Percentiles rank a stretch among this genome's conserved stretches.
phyloP scores from a whole-genome alignment of 2,113 vertebrate genomes.

The Xenopus laevis region DNA sequence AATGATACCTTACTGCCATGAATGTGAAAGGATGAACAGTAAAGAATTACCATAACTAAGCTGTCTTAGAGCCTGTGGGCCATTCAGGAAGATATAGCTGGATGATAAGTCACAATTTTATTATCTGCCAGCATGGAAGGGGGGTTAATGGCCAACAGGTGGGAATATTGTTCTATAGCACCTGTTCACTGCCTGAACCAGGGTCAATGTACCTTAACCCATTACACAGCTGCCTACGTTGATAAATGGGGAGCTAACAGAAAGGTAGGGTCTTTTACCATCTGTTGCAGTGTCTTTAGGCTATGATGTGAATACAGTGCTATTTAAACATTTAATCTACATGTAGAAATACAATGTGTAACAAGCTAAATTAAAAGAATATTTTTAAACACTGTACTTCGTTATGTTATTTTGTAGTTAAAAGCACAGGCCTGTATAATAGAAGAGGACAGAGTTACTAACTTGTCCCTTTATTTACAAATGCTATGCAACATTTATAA shows the following conservation, averaged over 20 bases:
- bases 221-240: not conserved
- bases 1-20: not conserved
- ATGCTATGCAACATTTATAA: too few species aligned
- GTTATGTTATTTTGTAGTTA: too few species aligned
- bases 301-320: too few species aligned
- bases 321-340: too few species aligned
- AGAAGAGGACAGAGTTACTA: too few species aligned
- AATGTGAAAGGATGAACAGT: not conserved
- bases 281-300: not conserved
- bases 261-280: not conserved
- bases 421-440: too few species aligned
- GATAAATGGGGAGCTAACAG: not conserved
- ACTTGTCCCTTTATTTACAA: too few species aligned
- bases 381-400: too few species aligned
- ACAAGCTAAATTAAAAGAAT: too few species aligned
- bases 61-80: not conserved
- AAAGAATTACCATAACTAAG: not conserved
- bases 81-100: not conserved
- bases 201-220: conserved; percentile 1
- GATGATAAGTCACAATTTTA: not conserved
- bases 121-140: not conserved
- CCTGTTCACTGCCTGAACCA: not conserved
- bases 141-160: not conserved
- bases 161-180: not conserved
- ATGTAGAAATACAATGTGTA: too few species aligned